Evolutionary conservation across 1,140 invertebrate genomes (phyloP).

Genomic region (Psilanteris sp.): DNA sequence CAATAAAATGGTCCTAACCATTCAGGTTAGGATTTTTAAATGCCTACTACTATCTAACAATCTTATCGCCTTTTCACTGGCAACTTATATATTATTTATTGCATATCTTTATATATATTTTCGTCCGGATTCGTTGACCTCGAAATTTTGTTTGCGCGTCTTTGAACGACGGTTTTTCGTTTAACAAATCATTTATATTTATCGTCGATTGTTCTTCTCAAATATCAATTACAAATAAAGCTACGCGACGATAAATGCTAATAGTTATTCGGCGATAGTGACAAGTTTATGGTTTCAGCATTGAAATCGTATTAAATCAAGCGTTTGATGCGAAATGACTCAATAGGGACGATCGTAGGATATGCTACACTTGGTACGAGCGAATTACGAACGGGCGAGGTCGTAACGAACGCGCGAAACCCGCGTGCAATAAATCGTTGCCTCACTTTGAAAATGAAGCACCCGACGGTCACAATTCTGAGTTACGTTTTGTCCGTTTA

Average conservation of each 20-base stretch:
- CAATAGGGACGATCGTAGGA: conserved; percentile 26
- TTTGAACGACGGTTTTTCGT: too few relatives aligned
- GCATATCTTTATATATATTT: too few relatives aligned
- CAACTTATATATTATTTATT: too few relatives aligned
- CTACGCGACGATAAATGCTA: conserved; percentile 20
- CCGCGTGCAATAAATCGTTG: conserved; percentile 45
- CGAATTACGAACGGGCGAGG: conserved; percentile 34
- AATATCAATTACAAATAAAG: too few relatives aligned
- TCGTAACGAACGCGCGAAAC: conserved; percentile 31
- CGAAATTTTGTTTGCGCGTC: too few relatives aligned
- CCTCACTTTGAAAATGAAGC: conserved; percentile 48
- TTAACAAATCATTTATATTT: too few relatives aligned
- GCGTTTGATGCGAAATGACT: conserved; percentile 39
- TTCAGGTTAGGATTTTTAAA: too few relatives aligned
- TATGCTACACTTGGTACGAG: conserved; percentile 35
- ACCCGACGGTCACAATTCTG: conserved; percentile 35
- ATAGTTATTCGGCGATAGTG: conserved; percentile 6
- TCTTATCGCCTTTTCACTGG: too few relatives aligned
- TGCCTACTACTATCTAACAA: too few relatives aligned
- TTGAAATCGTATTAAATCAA: conserved; percentile 31
- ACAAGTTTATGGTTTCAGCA: conserved; percentile 8
- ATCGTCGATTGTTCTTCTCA: too few relatives aligned
- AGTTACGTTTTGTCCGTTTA: conserved; percentile 16
- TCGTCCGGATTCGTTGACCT: too few relatives aligned
- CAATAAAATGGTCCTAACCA: too few relatives aligned